These are phyloP conservation scores for Chaenogobius annularis DNA, from an alignment of 2,113 vertebrate genomes.

Conservation along the genomic window DNA sequence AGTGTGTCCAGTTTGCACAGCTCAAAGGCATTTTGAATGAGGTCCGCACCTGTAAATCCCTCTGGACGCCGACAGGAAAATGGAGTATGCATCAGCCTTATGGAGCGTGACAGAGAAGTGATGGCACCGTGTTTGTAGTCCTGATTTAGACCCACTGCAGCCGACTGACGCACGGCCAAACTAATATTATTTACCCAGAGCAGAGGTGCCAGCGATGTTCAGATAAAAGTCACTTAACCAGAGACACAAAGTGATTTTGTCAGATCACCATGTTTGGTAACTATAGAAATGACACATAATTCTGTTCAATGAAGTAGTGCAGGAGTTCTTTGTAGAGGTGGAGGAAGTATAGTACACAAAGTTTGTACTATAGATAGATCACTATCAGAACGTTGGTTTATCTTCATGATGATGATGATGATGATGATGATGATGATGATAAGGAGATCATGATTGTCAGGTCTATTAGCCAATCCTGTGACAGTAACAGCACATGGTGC, in stretches of 20 bases:
- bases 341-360: no score
- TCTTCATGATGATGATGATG: no score
- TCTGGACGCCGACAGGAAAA: slow-evolving; percentile 41
- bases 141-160: slow-evolving; percentile 39
- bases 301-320: not conserved
- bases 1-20: slow-evolving; percentile 16
- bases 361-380: no score
- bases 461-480: no score
- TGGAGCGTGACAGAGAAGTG: slow-evolving; percentile 43
- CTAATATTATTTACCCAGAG: slow-evolving; percentile 24
- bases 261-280: not conserved
- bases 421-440: no score
- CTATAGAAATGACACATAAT: not conserved
- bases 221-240: slow-evolving; percentile 7
- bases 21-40: slow-evolving; percentile 46
- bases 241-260: not conserved
- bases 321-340: not conserved
- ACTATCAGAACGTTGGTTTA: no score
- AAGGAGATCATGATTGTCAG: no score
- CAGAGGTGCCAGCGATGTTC: not conserved
- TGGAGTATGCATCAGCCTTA: slow-evolving; percentile 40
- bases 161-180: slow-evolving; percentile 20
- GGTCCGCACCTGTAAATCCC: slow-evolving; percentile 49
- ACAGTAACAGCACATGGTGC: no score
- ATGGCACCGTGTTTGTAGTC: slow-evolving; percentile 49